Evolutionary conservation across 2,797 vertebrate genomes (phyloP).

Genomic region (Platalea minor): DNA sequence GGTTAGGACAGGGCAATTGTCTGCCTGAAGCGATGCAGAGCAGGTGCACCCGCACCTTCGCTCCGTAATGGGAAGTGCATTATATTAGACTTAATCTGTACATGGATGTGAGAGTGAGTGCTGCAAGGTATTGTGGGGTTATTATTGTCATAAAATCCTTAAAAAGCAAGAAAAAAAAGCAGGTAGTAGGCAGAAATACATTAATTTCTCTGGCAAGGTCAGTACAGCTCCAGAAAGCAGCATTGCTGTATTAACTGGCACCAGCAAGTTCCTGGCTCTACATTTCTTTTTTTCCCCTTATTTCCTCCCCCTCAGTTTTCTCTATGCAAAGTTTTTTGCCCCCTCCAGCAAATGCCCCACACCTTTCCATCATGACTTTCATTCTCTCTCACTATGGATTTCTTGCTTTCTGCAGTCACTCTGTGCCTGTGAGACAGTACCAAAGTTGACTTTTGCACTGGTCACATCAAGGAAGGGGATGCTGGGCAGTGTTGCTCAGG

Average conservation of each 20-base stretch:
- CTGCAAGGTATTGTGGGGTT: neutral
- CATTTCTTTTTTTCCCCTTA: neutral
- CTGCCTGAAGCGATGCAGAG: slow-evolving; percentile 1
- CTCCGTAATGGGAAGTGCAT: slow-evolving; percentile 22
- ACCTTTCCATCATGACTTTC: neutral
- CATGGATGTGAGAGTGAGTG: neutral
- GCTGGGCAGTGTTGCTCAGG: neutral
- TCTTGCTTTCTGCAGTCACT: neutral
- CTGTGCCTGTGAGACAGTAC: neutral
- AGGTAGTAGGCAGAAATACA: neutral
- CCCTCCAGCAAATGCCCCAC: neutral
- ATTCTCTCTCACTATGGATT: neutral
- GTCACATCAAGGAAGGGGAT: no score
- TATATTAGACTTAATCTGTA: slow-evolving; percentile 8
- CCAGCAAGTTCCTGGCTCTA: neutral
- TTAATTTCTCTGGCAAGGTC: neutral
- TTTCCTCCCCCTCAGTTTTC: neutral
- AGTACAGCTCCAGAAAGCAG: neutral
- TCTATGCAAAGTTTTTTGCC: neutral
- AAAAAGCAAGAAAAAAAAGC: neutral
- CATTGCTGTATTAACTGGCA: neutral
- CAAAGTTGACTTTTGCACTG: neutral
- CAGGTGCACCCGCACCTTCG: neutral
- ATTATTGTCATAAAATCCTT: neutral
- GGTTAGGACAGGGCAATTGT: slow-evolving; percentile 61